These are phyloP conservation scores for Sinocyclocheilus rhinocerous DNA, from an alignment of 2,113 vertebrate genomes.

Conservation along the genomic window DNA sequence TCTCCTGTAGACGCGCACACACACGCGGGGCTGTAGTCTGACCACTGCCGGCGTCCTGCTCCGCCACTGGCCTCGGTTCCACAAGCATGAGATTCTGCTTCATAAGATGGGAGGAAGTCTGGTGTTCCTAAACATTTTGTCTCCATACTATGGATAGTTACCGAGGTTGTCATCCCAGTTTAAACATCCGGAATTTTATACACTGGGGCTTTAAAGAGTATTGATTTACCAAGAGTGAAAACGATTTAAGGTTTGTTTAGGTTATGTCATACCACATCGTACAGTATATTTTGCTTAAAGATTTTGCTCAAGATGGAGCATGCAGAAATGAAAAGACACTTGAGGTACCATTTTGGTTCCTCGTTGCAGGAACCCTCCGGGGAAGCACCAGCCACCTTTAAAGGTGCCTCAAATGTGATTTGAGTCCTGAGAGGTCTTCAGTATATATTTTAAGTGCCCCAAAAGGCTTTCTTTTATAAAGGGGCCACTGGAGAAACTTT, in stretches of 20 bases:
- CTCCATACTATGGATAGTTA: too few species aligned
- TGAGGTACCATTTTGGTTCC: neutral
- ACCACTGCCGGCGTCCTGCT: conserved; percentile 68
- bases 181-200: neutral
- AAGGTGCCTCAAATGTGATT: neutral
- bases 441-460: neutral
- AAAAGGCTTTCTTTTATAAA: too few species aligned
- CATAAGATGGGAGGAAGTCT: neutral
- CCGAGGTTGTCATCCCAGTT: too few species aligned
- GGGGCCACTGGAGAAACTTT: too few species aligned
- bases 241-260: neutral
- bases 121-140: neutral
- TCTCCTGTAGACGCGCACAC: conserved; percentile 40
- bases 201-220: neutral
- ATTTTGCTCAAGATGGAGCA: neutral
- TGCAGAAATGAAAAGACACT: neutral
- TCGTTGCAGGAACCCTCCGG: neutral
- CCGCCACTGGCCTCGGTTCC: conserved; percentile 42
- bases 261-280: neutral
- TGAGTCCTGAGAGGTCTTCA: neutral
- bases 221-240: neutral
- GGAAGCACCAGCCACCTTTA: neutral
- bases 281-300: neutral
- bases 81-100: neutral
- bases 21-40: conserved; percentile 74